phyloP scores from a whole-genome alignment of 1,140 invertebrate genomes.

The Dreissena polymorpha region DNA sequence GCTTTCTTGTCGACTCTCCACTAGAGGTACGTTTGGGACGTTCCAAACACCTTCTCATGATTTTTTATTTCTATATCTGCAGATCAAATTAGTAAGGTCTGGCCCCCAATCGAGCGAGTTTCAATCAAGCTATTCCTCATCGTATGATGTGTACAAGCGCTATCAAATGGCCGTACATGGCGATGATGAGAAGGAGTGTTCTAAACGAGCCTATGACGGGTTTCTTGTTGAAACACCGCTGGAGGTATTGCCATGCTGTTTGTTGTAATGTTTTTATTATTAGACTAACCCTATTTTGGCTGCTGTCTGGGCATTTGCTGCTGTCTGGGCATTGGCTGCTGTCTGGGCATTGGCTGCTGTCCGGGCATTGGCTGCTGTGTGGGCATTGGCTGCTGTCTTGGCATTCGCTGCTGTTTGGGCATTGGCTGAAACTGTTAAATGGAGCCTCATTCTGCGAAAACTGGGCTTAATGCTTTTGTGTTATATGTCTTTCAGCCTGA shows the following conservation, averaged over 20 bases:
- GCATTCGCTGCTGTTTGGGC: too few species aligned
- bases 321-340: too few species aligned
- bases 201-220: constrained; percentile 86
- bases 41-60: constrained; percentile 14
- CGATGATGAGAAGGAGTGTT: constrained; percentile 88
- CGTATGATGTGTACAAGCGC: constrained; percentile 89
- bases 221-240: constrained; percentile 94
- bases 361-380: too few species aligned
- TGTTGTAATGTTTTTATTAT: too few species aligned
- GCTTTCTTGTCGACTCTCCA: constrained; percentile 93
- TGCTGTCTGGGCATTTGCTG: too few species aligned
- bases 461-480: too few species aligned
- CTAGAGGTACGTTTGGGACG: constrained; percentile 81
- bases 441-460: too few species aligned
- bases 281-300: too few species aligned
- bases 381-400: too few species aligned
- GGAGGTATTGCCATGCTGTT: constrained; percentile 75
- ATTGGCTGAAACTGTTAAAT: too few species aligned
- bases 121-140: constrained; percentile 74
- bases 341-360: too few species aligned
- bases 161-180: constrained; percentile 95
- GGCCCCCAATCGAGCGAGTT: constrained; percentile 60
- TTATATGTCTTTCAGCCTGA: too few species aligned
- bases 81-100: constrained; percentile 68
- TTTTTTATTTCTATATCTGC: constrained; percentile 52